Evolutionary conservation across 2,888 invertebrate species (phyloP).

Genomic region (Bruchidius siliquastri): DNA sequence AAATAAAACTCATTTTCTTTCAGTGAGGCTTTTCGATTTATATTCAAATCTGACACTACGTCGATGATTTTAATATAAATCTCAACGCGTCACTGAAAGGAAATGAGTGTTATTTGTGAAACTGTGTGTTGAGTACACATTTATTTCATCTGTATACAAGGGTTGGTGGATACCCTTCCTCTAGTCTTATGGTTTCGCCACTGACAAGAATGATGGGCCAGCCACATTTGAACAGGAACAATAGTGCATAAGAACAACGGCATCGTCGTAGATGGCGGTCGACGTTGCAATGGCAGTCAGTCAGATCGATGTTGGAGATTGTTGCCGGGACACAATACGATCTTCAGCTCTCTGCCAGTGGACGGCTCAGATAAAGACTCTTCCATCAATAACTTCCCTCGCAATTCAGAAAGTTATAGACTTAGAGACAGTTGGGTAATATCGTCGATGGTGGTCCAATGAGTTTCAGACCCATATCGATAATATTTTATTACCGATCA

Average conservation of each 20-base stretch:
- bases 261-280: background rate
- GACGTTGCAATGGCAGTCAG: background rate
- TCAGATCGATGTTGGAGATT: background rate
- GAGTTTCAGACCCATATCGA: too few relatives aligned
- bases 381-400: background rate
- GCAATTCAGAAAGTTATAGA: background rate
- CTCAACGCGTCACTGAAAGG: too few relatives aligned
- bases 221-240: conserved; percentile 4
- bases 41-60: too few relatives aligned
- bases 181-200: background rate
- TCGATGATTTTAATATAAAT: too few relatives aligned
- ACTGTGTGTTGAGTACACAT: too few relatives aligned
- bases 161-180: background rate
- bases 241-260: conserved; percentile 6
- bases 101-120: too few relatives aligned
- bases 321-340: background rate
- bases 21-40: too few relatives aligned
- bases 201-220: conserved; percentile 1
- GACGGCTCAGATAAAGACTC: background rate
- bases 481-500: too few relatives aligned
- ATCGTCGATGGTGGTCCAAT: background rate
- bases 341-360: background rate
- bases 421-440: background rate
- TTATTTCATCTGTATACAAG: too few relatives aligned
- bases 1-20: too few relatives aligned